These are phyloP conservation scores for Dendroctonus valens DNA, from an alignment of 1,140 invertebrate genomes.

Conservation along the genomic window DNA sequence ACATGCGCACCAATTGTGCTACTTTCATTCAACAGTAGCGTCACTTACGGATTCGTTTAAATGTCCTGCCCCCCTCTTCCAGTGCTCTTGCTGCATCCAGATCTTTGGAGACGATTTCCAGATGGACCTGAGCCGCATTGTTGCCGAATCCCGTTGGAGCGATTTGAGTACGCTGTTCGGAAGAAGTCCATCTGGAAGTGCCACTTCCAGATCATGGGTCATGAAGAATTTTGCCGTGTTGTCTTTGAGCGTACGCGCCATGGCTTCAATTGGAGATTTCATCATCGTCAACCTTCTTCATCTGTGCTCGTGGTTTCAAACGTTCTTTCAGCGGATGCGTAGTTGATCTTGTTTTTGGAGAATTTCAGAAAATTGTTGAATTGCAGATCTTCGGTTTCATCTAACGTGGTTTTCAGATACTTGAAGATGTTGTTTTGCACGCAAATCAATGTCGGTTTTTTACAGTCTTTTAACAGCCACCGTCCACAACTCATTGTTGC, in stretches of 20 bases:
- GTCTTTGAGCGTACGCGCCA: conserved; percentile 65
- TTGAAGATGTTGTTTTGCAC: conserved; percentile 73
- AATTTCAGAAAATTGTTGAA: conserved; percentile 69
- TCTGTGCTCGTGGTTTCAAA: not conserved
- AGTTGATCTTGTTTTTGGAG: conserved; percentile 64
- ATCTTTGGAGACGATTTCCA: conserved; percentile 62
- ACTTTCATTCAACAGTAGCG: not conserved
- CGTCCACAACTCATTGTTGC: conserved; percentile 67
- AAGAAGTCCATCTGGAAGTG: conserved; percentile 68
- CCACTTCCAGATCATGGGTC: conserved; percentile 70
- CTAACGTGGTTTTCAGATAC: conserved; percentile 65
- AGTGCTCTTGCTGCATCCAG: conserved; percentile 39
- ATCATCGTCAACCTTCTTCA: conserved; percentile 33
- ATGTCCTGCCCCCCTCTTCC: conserved; percentile 9
- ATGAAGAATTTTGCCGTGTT: conserved; percentile 70
- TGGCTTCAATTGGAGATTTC: conserved; percentile 63
- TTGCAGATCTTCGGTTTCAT: conserved; percentile 63
- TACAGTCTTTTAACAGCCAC: conserved; percentile 68
- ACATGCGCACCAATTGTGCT: too few relatives aligned
- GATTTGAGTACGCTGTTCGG: conserved; percentile 68
- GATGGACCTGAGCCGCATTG: conserved; percentile 67
- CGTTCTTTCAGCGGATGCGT: conserved; percentile 51
- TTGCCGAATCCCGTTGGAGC: conserved; percentile 70
- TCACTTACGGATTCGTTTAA: conserved; percentile 13
- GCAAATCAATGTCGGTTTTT: conserved; percentile 65